These are phyloP conservation scores for Eutolmus rufibarbis DNA, from an alignment of 2,888 invertebrate genomes.

Conservation along the genomic window DNA sequence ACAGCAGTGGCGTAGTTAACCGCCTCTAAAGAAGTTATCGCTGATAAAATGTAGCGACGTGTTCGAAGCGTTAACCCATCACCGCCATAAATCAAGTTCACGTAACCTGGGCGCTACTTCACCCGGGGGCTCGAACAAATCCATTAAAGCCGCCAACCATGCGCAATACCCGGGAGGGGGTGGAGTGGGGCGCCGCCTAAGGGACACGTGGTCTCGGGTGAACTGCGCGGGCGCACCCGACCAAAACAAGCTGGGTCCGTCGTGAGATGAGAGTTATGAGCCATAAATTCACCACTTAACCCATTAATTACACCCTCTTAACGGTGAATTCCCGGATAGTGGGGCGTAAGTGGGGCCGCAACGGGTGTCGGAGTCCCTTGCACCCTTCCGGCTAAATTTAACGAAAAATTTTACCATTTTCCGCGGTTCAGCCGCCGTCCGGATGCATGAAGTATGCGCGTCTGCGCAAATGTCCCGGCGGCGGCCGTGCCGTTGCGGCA, in stretches of 20 bases:
- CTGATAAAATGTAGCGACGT: constrained; percentile 22
- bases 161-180: not conserved
- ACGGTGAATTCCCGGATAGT: not conserved
- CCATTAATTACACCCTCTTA: constrained; percentile 42
- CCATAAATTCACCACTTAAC: constrained; percentile 47
- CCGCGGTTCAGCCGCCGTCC: not conserved
- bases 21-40: constrained; percentile 11
- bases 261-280: constrained; percentile 30
- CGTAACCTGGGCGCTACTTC: constrained; percentile 10
- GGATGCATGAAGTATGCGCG: not conserved
- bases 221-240: not conserved
- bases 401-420: constrained; percentile 8
- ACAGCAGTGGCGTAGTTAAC: not conserved
- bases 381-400: constrained; percentile 26
- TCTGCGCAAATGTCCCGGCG: constrained; percentile 9
- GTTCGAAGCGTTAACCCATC: constrained; percentile 26
- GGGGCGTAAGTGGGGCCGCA: not conserved
- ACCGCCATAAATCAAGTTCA: constrained; percentile 25
- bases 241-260: constrained; percentile 21
- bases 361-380: not conserved
- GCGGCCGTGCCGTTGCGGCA: not conserved
- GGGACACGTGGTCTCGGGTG: constrained; percentile 9
- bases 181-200: not conserved
- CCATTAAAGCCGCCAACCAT: constrained; percentile 21
- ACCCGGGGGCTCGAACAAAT: not conserved